phyloP scores from a whole-genome alignment of 2,888 invertebrate species.

The Dendrolimus houi region DNA sequence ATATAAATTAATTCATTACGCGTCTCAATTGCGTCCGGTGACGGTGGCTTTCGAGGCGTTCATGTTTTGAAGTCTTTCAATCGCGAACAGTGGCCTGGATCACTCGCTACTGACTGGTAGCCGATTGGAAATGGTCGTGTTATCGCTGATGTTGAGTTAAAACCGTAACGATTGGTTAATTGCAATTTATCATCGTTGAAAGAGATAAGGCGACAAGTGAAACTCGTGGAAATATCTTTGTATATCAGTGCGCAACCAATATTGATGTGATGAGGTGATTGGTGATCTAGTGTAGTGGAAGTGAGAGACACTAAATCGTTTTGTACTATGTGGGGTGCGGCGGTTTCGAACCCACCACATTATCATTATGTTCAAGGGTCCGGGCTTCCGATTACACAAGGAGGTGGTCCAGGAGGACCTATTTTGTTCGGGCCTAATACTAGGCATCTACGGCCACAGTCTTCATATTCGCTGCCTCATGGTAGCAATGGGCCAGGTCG shows the following conservation, averaged over 20 bases:
- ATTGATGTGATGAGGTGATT: constrained; percentile 56
- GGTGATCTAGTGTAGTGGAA: constrained; percentile 37
- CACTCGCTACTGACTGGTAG: constrained; percentile 52
- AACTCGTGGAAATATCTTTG: constrained; percentile 41
- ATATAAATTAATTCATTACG: constrained; percentile 65
- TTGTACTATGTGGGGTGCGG: constrained; percentile 65
- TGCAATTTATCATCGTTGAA: constrained; percentile 38
- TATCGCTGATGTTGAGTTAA: constrained; percentile 46
- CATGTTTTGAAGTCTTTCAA: constrained; percentile 61
- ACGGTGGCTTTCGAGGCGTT: constrained; percentile 63
- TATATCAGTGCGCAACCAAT: constrained; percentile 44
- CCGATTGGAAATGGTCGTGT: constrained; percentile 37
- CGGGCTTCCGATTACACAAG: constrained; percentile 39
- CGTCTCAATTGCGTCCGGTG: constrained; percentile 68
- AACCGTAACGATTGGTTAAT: constrained; percentile 49
- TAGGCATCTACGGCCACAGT: constrained; percentile 60
- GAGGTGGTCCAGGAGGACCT: constrained; percentile 57
- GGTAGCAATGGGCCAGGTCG: constrained; percentile 72
- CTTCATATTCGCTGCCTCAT: constrained; percentile 74
- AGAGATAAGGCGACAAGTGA: constrained; percentile 48
- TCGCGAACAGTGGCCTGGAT: constrained; percentile 58
- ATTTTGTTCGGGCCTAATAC: constrained; percentile 50
- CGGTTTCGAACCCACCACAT: constrained; percentile 64
- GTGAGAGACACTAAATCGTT: constrained; percentile 39
- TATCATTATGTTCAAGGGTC: constrained; percentile 62